These are phyloP conservation scores for Solea solea DNA, from an alignment of 2,113 vertebrate species.

Conservation along the genomic window DNA sequence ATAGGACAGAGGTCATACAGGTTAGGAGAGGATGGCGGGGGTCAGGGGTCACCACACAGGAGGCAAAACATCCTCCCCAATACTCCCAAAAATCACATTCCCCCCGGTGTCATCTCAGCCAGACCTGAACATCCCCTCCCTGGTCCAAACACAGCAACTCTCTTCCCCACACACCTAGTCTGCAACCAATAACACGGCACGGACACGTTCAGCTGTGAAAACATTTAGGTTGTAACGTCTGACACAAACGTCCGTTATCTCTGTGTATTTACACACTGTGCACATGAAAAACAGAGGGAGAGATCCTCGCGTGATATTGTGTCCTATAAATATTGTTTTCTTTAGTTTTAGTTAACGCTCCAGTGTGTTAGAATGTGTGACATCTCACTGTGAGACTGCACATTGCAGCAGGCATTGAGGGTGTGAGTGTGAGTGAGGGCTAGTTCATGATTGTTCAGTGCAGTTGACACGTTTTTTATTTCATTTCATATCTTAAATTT, in stretches of 20 bases:
- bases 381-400: too few species aligned
- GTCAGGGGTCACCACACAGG: conserved; percentile 77
- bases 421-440: too few species aligned
- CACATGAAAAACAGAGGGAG: not conserved
- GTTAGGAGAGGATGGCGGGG: conserved; percentile 71
- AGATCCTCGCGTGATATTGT: conserved; percentile 8
- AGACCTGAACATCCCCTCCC: conserved; percentile 72
- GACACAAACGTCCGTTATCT: conserved; percentile 19
- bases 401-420: too few species aligned
- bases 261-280: conserved; percentile 1
- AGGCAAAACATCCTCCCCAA: conserved; percentile 78
- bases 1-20: conserved; percentile 63
- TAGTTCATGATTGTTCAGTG: too few species aligned
- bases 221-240: conserved; percentile 28
- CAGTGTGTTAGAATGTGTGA: too few species aligned
- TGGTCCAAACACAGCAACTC: conserved; percentile 62
- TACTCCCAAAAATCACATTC: conserved; percentile 69
- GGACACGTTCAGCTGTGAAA: conserved; percentile 26
- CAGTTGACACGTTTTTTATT: too few species aligned
- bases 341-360: not conserved
- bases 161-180: conserved; percentile 55
- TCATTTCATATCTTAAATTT: too few species aligned
- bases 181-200: conserved; percentile 17
- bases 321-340: not conserved
- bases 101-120: conserved; percentile 55